Conservation (phyloP, 2,888 invertebrate genomes). For the Oligia latruncula region DNA sequence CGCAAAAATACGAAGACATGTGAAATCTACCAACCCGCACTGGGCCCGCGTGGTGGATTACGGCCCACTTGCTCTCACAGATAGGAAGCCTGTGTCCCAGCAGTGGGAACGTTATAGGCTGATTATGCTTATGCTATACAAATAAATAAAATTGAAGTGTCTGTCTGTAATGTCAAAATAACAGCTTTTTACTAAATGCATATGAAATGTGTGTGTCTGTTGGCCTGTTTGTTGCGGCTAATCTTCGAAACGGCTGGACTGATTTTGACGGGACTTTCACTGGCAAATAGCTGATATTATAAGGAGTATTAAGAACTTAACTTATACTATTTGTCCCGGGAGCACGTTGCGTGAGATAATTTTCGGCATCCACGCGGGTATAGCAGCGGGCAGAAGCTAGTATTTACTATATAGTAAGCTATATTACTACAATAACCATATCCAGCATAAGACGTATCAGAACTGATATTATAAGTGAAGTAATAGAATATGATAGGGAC, state of each 20-base stretch:
- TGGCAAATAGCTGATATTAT: background rate
- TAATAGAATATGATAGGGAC: slow-evolving; percentile 7
- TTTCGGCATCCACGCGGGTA: background rate
- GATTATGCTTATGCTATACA: too few relatives aligned
- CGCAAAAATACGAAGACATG: too few relatives aligned
- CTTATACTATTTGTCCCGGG: background rate
- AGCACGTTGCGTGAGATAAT: background rate
- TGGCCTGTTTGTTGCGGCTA: background rate
- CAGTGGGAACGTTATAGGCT: too few relatives aligned
- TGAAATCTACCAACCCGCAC: background rate
- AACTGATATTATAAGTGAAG: background rate
- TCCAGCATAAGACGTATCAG: background rate
- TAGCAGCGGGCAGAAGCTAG: background rate
- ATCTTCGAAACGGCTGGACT: background rate
- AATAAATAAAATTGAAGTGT: too few relatives aligned
- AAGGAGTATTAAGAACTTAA: background rate
- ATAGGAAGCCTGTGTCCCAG: background rate
- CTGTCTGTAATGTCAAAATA: background rate
- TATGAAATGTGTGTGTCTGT: background rate
- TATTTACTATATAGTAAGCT: background rate
- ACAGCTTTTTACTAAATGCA: background rate
- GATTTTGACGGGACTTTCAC: background rate
- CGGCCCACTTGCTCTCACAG: background rate
- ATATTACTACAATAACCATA: too few relatives aligned
- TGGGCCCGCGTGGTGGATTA: background rate